A percentile compares a stretch with the other conserved stretches of the same genome.
Evolutionary conservation across 2,797 vertebrate species (phyloP).

Genomic region (Craterocephalus amniculus): DNA sequence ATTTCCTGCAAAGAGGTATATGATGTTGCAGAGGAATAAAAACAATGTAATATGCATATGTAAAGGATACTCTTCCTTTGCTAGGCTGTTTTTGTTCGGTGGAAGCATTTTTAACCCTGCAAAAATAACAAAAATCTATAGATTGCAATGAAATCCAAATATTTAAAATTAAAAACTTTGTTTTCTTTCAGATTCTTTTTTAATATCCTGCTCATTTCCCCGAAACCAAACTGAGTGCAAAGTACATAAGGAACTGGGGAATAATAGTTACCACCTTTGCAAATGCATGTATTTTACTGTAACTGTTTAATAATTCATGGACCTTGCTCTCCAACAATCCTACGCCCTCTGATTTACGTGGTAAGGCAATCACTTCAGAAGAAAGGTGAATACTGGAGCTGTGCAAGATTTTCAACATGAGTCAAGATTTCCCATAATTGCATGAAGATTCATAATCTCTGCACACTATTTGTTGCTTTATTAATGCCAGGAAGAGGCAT

Average conservation of each 20-base stretch:
- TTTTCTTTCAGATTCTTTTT: neutral
- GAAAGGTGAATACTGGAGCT: constrained; percentile 33
- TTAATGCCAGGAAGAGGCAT: constrained; percentile 48
- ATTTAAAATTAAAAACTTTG: neutral
- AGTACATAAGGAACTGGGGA: constrained; percentile 2
- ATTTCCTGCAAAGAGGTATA: neutral
- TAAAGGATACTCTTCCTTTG: too few species aligned
- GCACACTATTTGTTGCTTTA: constrained; percentile 53
- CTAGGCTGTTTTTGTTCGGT: too few species aligned
- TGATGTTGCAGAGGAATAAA: too few species aligned
- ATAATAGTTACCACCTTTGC: constrained; percentile 11
- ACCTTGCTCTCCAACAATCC: constrained; percentile 18
- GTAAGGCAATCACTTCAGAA: constrained; percentile 48
- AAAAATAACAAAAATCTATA: too few species aligned
- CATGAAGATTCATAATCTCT: constrained; percentile 45
- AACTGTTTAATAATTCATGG: constrained; percentile 31
- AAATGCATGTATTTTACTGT: constrained; percentile 25
- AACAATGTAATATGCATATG: too few species aligned
- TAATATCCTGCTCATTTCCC: neutral
- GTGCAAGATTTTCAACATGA: constrained; percentile 37
- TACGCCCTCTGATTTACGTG: constrained; percentile 41
- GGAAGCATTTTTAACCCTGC: too few species aligned
- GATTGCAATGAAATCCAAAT: too few species aligned
- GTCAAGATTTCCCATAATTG: constrained; percentile 48
- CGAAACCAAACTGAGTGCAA: neutral